Percentiles rank a stretch among this genome's conserved stretches.
These are phyloP conservation scores for Eupithecia abbreviata DNA, from an alignment of 2,888 invertebrate genomes.

Conservation along the genomic window DNA sequence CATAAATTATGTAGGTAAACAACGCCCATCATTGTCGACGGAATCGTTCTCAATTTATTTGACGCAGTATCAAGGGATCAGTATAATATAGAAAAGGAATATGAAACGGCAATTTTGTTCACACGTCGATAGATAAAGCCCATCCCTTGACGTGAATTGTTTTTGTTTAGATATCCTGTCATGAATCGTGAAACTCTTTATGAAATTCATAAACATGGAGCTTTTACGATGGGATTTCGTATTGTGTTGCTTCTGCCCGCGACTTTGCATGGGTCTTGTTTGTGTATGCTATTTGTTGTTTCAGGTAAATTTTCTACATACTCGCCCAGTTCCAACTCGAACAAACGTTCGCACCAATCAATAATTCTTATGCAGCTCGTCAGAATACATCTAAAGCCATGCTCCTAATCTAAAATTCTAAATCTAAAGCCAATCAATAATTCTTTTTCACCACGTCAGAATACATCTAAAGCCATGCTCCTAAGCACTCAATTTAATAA, in stretches of 20 bases:
- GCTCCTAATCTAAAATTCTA: too few species aligned
- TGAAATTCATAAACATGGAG: constrained; percentile 16
- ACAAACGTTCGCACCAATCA: neutral
- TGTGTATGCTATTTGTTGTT: neutral
- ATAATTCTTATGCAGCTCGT: too few species aligned
- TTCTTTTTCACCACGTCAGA: too few species aligned
- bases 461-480: neutral
- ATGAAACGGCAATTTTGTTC: constrained; percentile 45
- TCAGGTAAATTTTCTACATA: neutral
- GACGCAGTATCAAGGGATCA: constrained; percentile 46
- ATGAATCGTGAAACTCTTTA: constrained; percentile 18
- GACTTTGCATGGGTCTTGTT: neutral
- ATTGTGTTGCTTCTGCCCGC: constrained; percentile 6
- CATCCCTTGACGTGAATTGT: constrained; percentile 43
- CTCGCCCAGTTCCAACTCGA: neutral
- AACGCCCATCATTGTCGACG: constrained; percentile 50
- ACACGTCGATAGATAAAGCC: constrained; percentile 41
- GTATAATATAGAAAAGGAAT: constrained; percentile 51
- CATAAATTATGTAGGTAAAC: constrained; percentile 36
- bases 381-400: neutral
- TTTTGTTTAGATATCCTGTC: constrained; percentile 34
- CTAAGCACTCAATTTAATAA: neutral
- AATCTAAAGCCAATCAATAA: too few species aligned
- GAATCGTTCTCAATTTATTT: constrained; percentile 53
- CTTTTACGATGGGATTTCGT: constrained; percentile 9